Conservation (phyloP, 2,888 invertebrate species). For the Prosapia bicincta region DNA sequence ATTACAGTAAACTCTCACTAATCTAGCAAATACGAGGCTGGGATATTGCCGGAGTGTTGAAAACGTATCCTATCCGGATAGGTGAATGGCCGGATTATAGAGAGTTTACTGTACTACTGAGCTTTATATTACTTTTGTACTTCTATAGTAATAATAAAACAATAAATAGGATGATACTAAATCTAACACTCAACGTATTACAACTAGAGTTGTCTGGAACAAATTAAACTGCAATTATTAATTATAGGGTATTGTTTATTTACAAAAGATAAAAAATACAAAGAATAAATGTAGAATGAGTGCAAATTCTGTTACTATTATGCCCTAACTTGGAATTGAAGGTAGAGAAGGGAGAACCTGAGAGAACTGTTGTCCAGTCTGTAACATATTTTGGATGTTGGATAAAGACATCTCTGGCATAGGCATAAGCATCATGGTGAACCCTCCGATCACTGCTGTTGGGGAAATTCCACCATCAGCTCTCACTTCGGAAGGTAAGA, state of each 20-base stretch:
- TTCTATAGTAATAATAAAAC: no score
- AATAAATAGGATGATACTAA: no score
- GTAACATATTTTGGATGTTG: slow-evolving; percentile 9
- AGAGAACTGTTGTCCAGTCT: slow-evolving; percentile 16
- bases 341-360: slow-evolving; percentile 14
- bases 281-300: neutral
- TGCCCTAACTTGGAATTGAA: neutral
- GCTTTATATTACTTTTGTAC: no score
- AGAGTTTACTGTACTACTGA: no score
- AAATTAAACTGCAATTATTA: neutral
- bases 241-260: neutral
- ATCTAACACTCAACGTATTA: no score
- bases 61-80: no score
- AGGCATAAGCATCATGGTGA: slow-evolving; percentile 16
- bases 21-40: no score
- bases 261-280: neutral
- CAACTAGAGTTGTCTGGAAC: neutral
- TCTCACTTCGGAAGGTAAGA: neutral
- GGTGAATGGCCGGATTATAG: no score
- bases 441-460: slow-evolving; percentile 16
- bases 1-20: no score
- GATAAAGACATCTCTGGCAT: slow-evolving; percentile 17
- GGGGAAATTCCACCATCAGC: neutral
- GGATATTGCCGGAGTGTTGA: no score
- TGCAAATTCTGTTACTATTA: no score